These are phyloP conservation scores for Conopomorpha cramerella DNA, from an alignment of 1,140 invertebrate genomes.

Conservation along the genomic window DNA sequence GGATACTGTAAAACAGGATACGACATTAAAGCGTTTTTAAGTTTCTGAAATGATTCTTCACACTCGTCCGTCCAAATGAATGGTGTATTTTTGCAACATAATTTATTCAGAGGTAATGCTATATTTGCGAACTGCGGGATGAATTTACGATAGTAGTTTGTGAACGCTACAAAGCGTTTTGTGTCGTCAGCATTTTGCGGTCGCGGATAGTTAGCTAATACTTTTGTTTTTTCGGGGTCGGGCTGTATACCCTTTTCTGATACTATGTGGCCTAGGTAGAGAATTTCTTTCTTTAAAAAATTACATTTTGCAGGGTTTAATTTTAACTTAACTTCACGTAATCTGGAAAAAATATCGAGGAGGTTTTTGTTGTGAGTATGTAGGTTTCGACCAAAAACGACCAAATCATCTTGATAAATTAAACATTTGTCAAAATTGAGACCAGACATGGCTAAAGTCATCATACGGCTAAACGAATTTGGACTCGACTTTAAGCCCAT, in stretches of 20 bases:
- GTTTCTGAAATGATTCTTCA: neutral
- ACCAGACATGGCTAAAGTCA: neutral
- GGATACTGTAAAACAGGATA: neutral
- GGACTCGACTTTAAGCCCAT: neutral
- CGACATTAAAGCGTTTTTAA: neutral
- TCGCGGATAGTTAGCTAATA: neutral
- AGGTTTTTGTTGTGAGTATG: neutral
- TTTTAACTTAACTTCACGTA: neutral
- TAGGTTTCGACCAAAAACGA: neutral
- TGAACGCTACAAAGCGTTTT: neutral
- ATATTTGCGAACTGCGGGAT: neutral
- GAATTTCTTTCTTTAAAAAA: neutral
- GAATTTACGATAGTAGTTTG: neutral
- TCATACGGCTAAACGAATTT: neutral
- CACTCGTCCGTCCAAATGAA: neutral
- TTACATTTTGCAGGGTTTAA: neutral
- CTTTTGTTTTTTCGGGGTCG: neutral
- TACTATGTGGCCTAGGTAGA: neutral
- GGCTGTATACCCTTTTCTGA: neutral
- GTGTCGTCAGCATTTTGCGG: neutral
- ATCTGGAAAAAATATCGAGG: neutral
- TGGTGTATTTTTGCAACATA: neutral
- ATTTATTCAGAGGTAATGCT: neutral
- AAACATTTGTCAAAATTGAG: neutral
- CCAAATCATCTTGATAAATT: neutral